phyloP scores from a whole-genome alignment of 2,797 vertebrate genomes.

The Ibycter americanus region DNA sequence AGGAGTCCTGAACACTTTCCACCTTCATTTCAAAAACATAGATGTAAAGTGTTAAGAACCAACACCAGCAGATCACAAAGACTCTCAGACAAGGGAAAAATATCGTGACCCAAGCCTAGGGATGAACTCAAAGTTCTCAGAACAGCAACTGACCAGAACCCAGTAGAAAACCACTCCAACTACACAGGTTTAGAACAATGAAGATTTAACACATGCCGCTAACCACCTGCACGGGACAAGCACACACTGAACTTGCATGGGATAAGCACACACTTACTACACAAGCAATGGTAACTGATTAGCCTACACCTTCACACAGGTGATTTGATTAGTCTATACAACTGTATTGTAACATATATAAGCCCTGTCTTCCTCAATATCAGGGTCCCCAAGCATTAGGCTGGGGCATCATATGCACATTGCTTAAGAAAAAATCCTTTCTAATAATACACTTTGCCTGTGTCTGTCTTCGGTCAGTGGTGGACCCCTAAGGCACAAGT shows the following conservation, averaged over 20 bases:
- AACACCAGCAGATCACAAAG: neutral
- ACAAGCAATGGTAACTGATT: neutral
- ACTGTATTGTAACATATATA: neutral
- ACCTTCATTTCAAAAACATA: neutral
- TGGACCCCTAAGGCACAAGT: neutral
- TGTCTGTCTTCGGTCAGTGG: neutral
- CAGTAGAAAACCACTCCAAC: neutral
- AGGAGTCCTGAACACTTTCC: neutral
- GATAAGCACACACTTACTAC: neutral
- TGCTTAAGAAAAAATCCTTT: neutral
- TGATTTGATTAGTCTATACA: neutral
- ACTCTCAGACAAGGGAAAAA: neutral
- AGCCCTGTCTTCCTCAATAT: neutral
- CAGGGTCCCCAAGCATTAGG: neutral
- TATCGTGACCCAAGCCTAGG: neutral
- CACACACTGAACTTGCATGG: neutral
- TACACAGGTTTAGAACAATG: neutral
- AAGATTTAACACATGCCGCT: neutral
- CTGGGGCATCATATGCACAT: accelerated
- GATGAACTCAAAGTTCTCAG: neutral
- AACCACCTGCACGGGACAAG: neutral
- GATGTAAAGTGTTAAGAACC: neutral
- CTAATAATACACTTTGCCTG: neutral
- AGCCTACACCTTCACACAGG: neutral
- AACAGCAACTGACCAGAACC: neutral